Evolutionary conservation across 2,888 invertebrate species (phyloP).

Genomic region (Conops quadrifasciatus): DNA sequence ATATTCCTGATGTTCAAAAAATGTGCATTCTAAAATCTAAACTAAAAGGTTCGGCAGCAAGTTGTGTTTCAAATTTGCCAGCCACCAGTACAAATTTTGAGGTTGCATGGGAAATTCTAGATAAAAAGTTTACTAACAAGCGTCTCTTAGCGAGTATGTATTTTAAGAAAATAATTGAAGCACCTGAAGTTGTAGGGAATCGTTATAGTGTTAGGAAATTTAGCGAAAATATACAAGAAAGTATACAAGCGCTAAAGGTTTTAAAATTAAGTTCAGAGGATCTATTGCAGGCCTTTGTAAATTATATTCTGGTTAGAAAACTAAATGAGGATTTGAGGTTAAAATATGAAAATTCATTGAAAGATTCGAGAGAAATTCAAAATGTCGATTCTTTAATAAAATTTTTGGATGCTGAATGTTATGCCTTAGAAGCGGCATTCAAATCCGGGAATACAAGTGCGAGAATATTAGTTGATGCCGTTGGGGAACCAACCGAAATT

Average conservation of each 20-base stretch:
- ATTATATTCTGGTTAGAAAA: neutral
- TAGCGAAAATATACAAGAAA: neutral
- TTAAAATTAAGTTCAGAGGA: neutral
- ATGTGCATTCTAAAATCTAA: neutral
- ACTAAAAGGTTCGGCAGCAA: neutral
- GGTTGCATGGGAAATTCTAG: neutral
- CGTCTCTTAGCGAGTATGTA: neutral
- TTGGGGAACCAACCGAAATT: neutral
- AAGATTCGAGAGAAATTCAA: neutral
- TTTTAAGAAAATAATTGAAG: neutral
- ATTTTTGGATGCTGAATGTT: neutral
- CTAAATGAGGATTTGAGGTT: neutral
- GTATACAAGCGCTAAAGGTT: neutral
- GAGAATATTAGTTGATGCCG: neutral
- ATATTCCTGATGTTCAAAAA: neutral
- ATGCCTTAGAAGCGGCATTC: no score
- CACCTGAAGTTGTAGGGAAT: constrained; percentile 6
- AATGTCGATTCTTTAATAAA: neutral
- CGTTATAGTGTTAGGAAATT: constrained; percentile 3
- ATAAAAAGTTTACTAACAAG: neutral
- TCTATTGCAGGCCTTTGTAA: neutral
- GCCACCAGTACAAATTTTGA: constrained; percentile 13
- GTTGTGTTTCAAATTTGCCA: neutral
- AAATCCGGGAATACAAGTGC: neutral
- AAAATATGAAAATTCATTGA: neutral